Evolutionary conservation across 1,140 invertebrate genomes (phyloP), one percentile per base, ranked within the genome.

Genomic region (Rhopalosiphum maidis): DNA sequence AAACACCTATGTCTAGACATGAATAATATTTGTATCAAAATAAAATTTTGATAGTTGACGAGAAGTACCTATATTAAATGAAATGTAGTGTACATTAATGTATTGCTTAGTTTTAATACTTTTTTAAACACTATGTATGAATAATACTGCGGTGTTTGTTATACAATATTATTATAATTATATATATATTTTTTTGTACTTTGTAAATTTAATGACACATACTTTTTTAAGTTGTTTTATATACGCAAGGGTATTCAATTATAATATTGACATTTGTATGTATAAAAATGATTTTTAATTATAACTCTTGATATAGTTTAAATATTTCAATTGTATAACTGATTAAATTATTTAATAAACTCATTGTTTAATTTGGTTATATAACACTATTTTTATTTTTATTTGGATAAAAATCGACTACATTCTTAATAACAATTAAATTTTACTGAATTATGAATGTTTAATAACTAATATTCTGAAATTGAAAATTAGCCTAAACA

Each of bases 131-230:
- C 87, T 30, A 1, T 54, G n/a, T 89, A 37, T 54, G 35, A 89
- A 51, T 23, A 89, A 88, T 46, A 88, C 46, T 46, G 18, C 8
- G 43, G 41, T 43, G 83, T 87, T 87, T 51, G 30, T 88, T 88
- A n/a, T 88, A 88, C 22, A 55, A 41, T 89, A 89, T 89, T 89
- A 89, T 55, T 55, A 41, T 9, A 54, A n/a, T 89, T 89, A 89
- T 54, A 54, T 21, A 46, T 89, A 89, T 89, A 89, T 89, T 89
- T 89, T 89, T 54, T 89, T 89, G 18, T 89, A 54, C 86, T 51
- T 30, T 37, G 21, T 51, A 88, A 51, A n/a, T 35, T 88, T 88
- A 51, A 51, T 88, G n/a, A 35, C n/a, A 51, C n/a, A 25, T 51
- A 21, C 7, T 51, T 88, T 87, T 51, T 89, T 54, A 54, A 54